phyloP scores from a whole-genome alignment of 2,888 invertebrate species.

The Macrosiphum euphorbiae region DNA sequence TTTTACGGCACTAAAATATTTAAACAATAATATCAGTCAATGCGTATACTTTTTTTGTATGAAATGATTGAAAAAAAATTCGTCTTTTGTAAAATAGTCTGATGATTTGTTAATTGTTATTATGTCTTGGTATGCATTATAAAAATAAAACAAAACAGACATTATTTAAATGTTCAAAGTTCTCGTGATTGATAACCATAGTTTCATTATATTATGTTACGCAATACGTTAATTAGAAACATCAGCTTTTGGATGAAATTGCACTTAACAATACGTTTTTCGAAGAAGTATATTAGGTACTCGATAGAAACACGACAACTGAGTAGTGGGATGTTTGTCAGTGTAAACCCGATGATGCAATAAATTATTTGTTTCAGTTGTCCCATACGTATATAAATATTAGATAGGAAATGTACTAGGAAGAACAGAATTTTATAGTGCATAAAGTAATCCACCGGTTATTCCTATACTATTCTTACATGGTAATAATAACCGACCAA shows the following conservation, averaged over 20 bases:
- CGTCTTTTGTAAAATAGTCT: neutral
- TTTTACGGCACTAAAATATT: no score
- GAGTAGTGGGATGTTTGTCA: neutral
- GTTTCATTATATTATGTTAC: neutral
- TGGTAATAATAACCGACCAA: neutral
- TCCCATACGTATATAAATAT: neutral
- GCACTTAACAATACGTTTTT: neutral
- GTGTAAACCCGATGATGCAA: neutral
- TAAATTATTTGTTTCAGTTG: conserved; percentile 1
- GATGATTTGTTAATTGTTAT: neutral
- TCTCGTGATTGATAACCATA: neutral
- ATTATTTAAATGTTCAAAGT: neutral
- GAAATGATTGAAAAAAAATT: no score
- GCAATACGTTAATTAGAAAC: neutral
- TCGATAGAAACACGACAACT: neutral
- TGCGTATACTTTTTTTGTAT: neutral
- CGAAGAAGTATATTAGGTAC: neutral
- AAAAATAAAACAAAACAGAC: neutral
- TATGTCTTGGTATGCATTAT: neutral
- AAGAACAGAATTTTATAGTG: neutral
- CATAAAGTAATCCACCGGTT: neutral
- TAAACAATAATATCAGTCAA: neutral
- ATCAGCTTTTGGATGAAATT: neutral
- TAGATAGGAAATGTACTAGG: neutral
- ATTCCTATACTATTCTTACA: neutral